Evolutionary conservation across 2,888 invertebrate genomes (phyloP).

Genomic region (Hylaea fasciaria): DNA sequence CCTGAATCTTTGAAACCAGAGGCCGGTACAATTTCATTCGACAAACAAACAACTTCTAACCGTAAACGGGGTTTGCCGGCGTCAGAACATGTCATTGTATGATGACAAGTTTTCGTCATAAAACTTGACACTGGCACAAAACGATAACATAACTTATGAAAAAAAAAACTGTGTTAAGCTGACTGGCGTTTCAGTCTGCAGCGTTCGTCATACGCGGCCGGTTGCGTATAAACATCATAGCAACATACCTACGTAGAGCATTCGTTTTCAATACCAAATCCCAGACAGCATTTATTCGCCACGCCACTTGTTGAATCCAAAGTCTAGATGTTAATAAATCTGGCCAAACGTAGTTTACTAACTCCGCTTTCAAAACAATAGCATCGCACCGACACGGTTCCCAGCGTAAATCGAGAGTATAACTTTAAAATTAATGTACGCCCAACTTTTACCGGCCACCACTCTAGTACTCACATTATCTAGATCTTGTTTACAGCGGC

Average conservation of each 20-base stretch:
- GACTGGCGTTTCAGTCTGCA: too few relatives aligned
- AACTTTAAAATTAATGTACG: slow-evolving; percentile 44
- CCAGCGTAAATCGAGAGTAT: slow-evolving; percentile 31
- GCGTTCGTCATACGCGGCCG: too few relatives aligned
- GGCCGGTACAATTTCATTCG: too few relatives aligned
- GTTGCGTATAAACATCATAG: too few relatives aligned
- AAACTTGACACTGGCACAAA: too few relatives aligned
- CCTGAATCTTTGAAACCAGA: too few relatives aligned
- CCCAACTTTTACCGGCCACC: slow-evolving; percentile 49
- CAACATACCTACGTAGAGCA: too few relatives aligned
- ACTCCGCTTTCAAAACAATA: slow-evolving; percentile 33
- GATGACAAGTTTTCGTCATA: too few relatives aligned
- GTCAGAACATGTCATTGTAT: too few relatives aligned
- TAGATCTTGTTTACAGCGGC: slow-evolving; percentile 55
- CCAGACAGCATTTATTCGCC: not conserved
- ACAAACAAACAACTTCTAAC: too few relatives aligned
- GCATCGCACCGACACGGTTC: slow-evolving; percentile 31
- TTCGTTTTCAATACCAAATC: not conserved
- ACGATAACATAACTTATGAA: too few relatives aligned
- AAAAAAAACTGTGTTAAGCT: not conserved
- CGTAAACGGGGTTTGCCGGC: too few relatives aligned
- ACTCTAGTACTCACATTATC: slow-evolving; percentile 51
- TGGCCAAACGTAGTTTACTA: slow-evolving; percentile 18
- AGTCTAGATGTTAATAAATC: slow-evolving; percentile 22
- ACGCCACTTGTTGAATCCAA: slow-evolving; percentile 1